Evolutionary conservation across 1,140 invertebrate genomes (phyloP), one percentile per base, ranked within the genome.

Genomic region (Penaeus chinensis): DNA sequence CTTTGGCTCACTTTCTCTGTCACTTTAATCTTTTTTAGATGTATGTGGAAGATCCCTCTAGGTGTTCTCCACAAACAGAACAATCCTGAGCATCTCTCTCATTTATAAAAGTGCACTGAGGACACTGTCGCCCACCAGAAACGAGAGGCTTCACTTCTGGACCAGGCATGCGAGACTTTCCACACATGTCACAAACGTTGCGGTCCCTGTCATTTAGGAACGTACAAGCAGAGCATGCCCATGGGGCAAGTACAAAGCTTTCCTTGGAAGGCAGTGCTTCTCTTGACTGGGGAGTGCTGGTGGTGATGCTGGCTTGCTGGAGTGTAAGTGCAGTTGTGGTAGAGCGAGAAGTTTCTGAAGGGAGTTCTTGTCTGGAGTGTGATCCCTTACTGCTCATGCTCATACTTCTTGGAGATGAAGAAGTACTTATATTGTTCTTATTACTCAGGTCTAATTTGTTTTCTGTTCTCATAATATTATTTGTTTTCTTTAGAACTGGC

Each of bases 71-170:
- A 92, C 96, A 97, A 32, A 94, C 96, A 83, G 94, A 94, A 91
- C 96, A 96, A 11, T 91, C 91, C 47, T 92, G 93, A 10, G 94
- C 94, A 82, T 94, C 94, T 91, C 95, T 94, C 32, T 94, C 94
- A 92, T 97, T 96, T n/a, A 96, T 95, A 20, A 96, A 92, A n/a
- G 96, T 97, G 91, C 96, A 97, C 60, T 94, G 93, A 2, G 94
- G 94, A 91, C 96, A 97, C 91, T 96, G 94, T 61, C 95, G 93
- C 0, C 96, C 96, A 0, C 96, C 96, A 60, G 95, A 95, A 7
- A 94, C 94, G 42, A 96, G 92, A 3, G 95, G 95, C 87, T 94
- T 93, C 22, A 93, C 93, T 90, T 95, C 94, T 10, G 94, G 93
- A 0, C 94, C 94, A 32, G 92, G 92, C 54, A 77, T 62, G 82